Base-by-base conservation (phyloP, 2,113 vertebrate species). In the Polypterus bichir region DNA sequence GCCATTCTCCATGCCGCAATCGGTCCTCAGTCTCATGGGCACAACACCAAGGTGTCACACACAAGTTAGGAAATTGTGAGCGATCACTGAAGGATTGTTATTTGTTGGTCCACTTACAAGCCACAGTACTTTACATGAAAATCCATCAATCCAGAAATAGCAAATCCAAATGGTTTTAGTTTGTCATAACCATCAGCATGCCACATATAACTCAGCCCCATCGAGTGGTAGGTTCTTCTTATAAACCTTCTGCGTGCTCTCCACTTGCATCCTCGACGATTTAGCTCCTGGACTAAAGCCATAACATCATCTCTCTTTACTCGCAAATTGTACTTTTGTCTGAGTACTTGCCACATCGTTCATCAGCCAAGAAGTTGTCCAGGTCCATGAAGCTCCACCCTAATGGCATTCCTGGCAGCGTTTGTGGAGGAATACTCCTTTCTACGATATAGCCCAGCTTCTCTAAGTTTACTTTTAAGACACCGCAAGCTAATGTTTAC, bases 151-250 rank as follows among this genome's bases (percentile, higher is more conserved):
- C 71, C 65, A 8, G 60, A 69, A 11, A 69, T 9, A 8, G 62
- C 65, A 48, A 72, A 58, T 61, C 62, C 64, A n/a, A 63, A 73
- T 58, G 69, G 66, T 61, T 71, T 75, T 4, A 68, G 54, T 59
- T 76, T 64, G 11, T 71, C 63, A 47, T 71, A 72, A 10, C 66
- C 68, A 62, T 70, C 71, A 3, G 65, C 63, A 54, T 73, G 68
- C 70, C 66, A 70, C 46, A 67, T 49, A 63, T 70, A 71, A 61
- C 71, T 71, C 1, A 62, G 66, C 48, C 70, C 65, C 64, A 65
- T 63, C 2, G 70, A 72, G 54, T 72, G 66, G 45, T 70, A 74
- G 0, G 59, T 64, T 47, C 65, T 56, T 44, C 59, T 47, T n/a
- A 59, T 58, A 67, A 70, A 67, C 11, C 59, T 62, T 49, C 52